A percentile compares a stretch with the other conserved stretches of the same genome.
Evolutionary conservation across 1,140 invertebrate species (phyloP).

Genomic region (Drosophila punjabiensis): DNA sequence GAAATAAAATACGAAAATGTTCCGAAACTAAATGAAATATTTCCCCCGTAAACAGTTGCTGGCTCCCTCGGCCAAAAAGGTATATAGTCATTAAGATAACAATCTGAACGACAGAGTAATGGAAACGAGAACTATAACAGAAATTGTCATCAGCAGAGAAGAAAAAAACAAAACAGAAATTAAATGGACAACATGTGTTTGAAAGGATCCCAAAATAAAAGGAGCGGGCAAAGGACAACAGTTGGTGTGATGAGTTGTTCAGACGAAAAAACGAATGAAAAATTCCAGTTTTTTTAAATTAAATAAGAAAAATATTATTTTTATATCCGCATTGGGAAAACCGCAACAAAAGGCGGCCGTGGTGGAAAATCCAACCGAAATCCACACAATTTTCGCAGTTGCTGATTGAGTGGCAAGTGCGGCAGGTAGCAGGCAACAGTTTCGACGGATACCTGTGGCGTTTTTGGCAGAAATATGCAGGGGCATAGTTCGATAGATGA

Average conservation of each 20-base stretch:
- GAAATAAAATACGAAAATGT: slow-evolving; percentile 69
- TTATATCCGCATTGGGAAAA: slow-evolving; percentile 42
- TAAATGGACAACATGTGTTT: slow-evolving; percentile 78
- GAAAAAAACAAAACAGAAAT: slow-evolving; percentile 57
- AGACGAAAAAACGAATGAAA: slow-evolving; percentile 12
- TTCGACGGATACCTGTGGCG: slow-evolving; percentile 44
- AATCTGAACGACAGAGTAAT: slow-evolving; percentile 70
- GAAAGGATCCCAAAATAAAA: slow-evolving; percentile 31
- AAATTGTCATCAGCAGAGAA: slow-evolving; percentile 65
- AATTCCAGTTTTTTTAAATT: slow-evolving; percentile 17
- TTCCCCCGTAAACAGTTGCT: slow-evolving; percentile 29
- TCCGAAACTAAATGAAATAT: slow-evolving; percentile 74
- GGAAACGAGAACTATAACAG: slow-evolving; percentile 71
- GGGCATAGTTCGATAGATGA: slow-evolving; percentile 58
- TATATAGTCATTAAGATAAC: slow-evolving; percentile 83
- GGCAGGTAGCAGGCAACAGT: slow-evolving; percentile 35
- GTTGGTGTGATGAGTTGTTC: slow-evolving; percentile 30
- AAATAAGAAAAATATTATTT: slow-evolving; percentile 49
- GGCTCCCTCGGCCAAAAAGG: slow-evolving; percentile 51
- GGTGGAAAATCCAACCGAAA: slow-evolving; percentile 41
- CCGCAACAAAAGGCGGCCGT: slow-evolving; percentile 20
- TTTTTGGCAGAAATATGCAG: slow-evolving; percentile 54
- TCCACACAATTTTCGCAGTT: slow-evolving; percentile 53
- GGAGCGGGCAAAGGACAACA: slow-evolving; percentile 24
- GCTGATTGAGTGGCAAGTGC: slow-evolving; percentile 67